Percentiles rank a stretch among this genome's conserved stretches.
These are phyloP conservation scores for Polyommatus icarus DNA, from an alignment of 2,888 invertebrate genomes.

Conservation along the genomic window DNA sequence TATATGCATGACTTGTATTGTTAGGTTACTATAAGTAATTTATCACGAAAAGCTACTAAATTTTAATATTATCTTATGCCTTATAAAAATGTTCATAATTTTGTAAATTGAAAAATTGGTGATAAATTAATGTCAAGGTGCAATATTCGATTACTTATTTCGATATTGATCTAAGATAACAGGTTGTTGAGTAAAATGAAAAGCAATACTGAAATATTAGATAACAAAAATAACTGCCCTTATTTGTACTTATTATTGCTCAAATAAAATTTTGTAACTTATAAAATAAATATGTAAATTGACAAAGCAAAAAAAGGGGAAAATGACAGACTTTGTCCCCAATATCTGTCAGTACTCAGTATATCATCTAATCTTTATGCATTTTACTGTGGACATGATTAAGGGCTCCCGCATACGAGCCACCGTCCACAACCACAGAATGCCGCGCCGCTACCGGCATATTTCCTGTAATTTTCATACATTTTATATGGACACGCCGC, in stretches of 20 bases:
- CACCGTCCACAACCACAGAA: no score
- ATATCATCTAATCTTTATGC: no score
- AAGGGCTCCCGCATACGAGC: no score
- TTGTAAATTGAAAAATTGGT: not conserved
- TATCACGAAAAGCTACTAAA: not conserved
- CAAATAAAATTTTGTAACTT: not conserved
- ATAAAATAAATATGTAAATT: no score
- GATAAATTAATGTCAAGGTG: not conserved
- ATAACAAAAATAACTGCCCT: not conserved
- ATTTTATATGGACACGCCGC: no score
- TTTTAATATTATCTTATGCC: no score
- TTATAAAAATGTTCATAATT: not conserved
- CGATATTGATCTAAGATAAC: not conserved
- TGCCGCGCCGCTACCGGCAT: no score
- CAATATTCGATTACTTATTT: not conserved
- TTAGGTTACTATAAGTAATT: not conserved
- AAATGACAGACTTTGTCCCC: no score
- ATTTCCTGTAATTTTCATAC: no score
- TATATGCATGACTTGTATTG: not conserved
- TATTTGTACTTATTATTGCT: not conserved
- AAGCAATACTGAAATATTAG: not conserved
- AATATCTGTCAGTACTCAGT: no score
- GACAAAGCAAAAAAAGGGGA: no score
- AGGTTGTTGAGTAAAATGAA: not conserved
- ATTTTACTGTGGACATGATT: no score